Evolutionary conservation across 1,140 invertebrate genomes (phyloP), one percentile per base, ranked within the genome.

Genomic region (Bombus sylvicola): DNA sequence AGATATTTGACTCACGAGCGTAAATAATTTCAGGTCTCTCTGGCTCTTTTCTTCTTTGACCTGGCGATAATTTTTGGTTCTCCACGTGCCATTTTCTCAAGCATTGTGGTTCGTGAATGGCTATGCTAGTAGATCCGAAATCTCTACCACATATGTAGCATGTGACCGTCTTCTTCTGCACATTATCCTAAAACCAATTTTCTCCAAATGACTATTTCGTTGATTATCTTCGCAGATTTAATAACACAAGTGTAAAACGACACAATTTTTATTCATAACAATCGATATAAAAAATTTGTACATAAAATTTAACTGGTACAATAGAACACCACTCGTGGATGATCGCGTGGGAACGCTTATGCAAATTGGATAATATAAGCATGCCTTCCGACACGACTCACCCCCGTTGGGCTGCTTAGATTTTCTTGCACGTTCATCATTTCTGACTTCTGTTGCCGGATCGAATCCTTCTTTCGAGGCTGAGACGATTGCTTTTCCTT

Each of bases 51-150:
- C 96, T 93, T 66, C 96, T 94, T 80, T 96, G 95, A 81, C 95
- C 92, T 64, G 95, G 94, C 13, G 97, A 97, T 72, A 97, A 92
- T 91, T 96, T 96, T 13, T 96, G 94, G 91, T 98, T 97, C 92
- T 97, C 97, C 68, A 94, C 92, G 47, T 96, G 95, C 97, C 97
- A 98, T 92, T 97, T 98, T 91, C 97, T 96, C 47, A 98, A 90
- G 92, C 97, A 98, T 88, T 98, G 97, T 3, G 97, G 97, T 91
- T 98, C 97, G 94, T 98, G 97, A 81, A 98, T 97, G 31, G 94
- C 94, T 79, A 98, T 96, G 62, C 97, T 97, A 87, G 96, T 96
- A 0, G 96, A 96, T 18, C 97, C 97, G 93, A 97, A 98, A 87
- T 97, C 96, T 78, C 97, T 95, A 9, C 97, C 97, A 91, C 97